These are phyloP conservation scores for Zaprionus ornatus DNA, from an alignment of 1,140 invertebrate species.

Conservation along the genomic window DNA sequence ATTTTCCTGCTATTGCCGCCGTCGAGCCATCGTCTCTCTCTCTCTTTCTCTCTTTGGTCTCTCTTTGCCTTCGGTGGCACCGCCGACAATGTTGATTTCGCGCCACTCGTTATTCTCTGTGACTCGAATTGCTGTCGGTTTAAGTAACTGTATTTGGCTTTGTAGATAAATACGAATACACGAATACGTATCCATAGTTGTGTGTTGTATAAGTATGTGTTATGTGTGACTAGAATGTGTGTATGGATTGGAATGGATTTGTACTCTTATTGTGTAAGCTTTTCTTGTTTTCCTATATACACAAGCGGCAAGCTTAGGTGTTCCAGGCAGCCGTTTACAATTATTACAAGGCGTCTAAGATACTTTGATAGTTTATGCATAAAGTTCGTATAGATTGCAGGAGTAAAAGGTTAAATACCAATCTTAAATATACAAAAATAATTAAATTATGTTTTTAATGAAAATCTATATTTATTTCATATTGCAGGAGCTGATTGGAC, in stretches of 20 bases:
- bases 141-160: constrained; percentile 68
- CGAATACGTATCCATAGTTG: neutral
- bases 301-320: constrained; percentile 59
- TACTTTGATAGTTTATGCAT: neutral
- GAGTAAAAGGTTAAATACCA: neutral
- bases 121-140: constrained; percentile 80
- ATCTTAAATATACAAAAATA: neutral
- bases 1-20: constrained; percentile 64
- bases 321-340: constrained; percentile 57
- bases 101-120: constrained; percentile 54
- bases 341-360: constrained; percentile 44
- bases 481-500: constrained; percentile 92
- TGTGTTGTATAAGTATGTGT: neutral
- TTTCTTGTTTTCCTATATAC: constrained; percentile 64
- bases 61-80: neutral
- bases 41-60: constrained; percentile 11
- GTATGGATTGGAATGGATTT: constrained; percentile 30
- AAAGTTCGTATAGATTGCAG: neutral
- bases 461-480: constrained; percentile 49
- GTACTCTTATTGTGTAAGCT: constrained; percentile 46
- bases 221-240: neutral
- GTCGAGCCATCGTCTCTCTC: constrained; percentile 12
- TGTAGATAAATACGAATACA: constrained; percentile 15
- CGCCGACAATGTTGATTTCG: constrained; percentile 42
- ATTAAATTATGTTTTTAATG: neutral